Percentiles rank a stretch among this genome's conserved stretches.
Evolutionary conservation across 2,797 vertebrate species (phyloP).

Genomic region (Clarias fuscus): DNA sequence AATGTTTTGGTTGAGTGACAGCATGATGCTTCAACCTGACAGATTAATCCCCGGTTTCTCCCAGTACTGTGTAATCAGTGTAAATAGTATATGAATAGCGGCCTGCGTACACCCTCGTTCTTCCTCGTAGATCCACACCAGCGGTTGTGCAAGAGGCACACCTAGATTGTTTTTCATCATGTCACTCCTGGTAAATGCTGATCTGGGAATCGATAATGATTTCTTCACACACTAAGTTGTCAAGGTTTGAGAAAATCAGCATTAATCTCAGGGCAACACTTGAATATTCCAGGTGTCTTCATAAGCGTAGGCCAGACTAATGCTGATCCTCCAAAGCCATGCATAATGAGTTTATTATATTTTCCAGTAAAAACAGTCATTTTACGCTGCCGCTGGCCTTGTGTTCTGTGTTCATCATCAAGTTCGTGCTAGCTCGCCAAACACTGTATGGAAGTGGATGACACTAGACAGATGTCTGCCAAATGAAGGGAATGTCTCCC

Average conservation of each 20-base stretch:
- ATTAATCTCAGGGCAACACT: not conserved
- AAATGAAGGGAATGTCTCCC: constrained; percentile 35
- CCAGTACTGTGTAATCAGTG: constrained; percentile 19
- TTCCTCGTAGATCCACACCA: not conserved
- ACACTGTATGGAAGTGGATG: constrained; percentile 28
- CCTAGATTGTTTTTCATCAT: not conserved
- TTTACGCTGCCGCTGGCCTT: constrained; percentile 12
- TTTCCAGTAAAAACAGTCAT: constrained; percentile 16
- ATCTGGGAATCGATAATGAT: constrained; percentile 30
- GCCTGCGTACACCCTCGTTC: not conserved
- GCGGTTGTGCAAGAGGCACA: not conserved
- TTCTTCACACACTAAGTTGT: constrained; percentile 2
- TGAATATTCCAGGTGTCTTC: constrained; percentile 4
- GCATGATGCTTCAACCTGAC: constrained; percentile 15
- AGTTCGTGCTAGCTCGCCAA: not conserved
- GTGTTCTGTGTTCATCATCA: constrained; percentile 17
- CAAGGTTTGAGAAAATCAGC: not conserved
- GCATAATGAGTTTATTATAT: constrained; percentile 3
- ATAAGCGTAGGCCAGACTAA: constrained; percentile 1
- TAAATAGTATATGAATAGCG: constrained; percentile 15
- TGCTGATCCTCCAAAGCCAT: not conserved
- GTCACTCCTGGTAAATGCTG: not conserved
- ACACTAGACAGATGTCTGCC: constrained; percentile 46
- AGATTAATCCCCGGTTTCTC: not conserved
- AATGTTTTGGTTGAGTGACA: constrained; percentile 35